Evolutionary conservation across 2,888 invertebrate species (phyloP).

Genomic region (Tiliacea citrago): DNA sequence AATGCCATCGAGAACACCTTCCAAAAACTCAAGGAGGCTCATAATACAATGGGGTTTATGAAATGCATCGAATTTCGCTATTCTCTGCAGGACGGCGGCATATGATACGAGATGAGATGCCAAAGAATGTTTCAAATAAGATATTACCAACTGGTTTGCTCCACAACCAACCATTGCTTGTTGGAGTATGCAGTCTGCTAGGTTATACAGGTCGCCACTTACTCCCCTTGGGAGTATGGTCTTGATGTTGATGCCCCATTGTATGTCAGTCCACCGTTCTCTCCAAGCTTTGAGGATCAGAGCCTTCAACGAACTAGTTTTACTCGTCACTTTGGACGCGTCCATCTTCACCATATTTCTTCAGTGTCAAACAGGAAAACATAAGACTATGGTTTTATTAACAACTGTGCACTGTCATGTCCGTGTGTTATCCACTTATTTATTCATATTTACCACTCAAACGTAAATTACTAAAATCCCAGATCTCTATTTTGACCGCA

Average conservation of each 20-base stretch:
- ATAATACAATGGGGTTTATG: conserved; percentile 97
- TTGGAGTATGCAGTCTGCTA: conserved; percentile 97
- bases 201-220: conserved; percentile 97
- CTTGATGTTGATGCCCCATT: conserved; percentile 99
- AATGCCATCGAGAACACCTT: conserved; percentile 92
- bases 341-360: conserved; percentile 90
- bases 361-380: conserved; percentile 13
- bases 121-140: conserved; percentile 97
- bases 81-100: conserved; percentile 96
- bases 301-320: conserved; percentile 95
- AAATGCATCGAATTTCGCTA: conserved; percentile 96
- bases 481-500: conserved; percentile 18
- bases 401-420: conserved; percentile 31
- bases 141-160: conserved; percentile 97
- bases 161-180: conserved; percentile 98
- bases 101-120: conserved; percentile 97
- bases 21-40: conserved; percentile 96
- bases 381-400: conserved; percentile 26
- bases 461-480: conserved; percentile 10
- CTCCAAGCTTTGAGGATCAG: conserved; percentile 97
- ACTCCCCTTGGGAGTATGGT: conserved; percentile 97
- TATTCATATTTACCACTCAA: conserved; percentile 6
- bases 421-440: conserved; percentile 10
- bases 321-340: conserved; percentile 94
- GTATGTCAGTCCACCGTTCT: conserved; percentile 98